Base-by-base conservation (phyloP, 2,888 invertebrate species). In the Suillia variegata region DNA sequence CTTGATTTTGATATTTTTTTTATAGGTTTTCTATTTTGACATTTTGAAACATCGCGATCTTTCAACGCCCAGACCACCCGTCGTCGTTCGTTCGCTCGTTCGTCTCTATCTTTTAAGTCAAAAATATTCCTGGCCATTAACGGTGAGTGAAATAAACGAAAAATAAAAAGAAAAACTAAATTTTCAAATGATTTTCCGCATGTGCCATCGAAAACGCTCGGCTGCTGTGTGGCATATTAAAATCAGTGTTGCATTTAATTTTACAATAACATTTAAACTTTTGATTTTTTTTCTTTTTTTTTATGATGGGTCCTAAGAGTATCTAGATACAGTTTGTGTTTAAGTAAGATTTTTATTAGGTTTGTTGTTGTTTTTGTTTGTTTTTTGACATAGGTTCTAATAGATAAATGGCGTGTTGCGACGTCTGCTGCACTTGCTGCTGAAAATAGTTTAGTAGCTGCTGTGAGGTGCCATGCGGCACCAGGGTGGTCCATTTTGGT, bases 201-300 rank as follows among this genome's bases (percentile, higher is more conserved):
- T n/a, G n/a, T n/a, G n/a, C n/a, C n/a, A n/a, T n/a, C n/a, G 10
- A 26, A 26, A 26, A 26, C 26, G 26, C 10, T 26, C 10, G 26
- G n/a, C n/a, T n/a, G 38, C 15, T 38, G 8, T 6, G 13, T 38
- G 45, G 45, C 13, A 4, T 18, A 20, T 45, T 18, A 45, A 45
- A 45, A 20, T 45, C 45, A 45, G 45, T 45, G 45, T 45, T 45
- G 45, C 45, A 45, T 17, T 45, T 45, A 45, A 45, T 45, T 45
- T 45, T 45, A 45, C 17, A 45, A 45, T 45, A 45, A 45, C n/a
- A 38, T 45, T 45, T 20, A 45, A 45, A 20, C 4, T 45, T 45
- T 45, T 17, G 18, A 45, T 18, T 45, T 45, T 45, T 17, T 45
- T 20, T 17, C 45, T 45, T 20, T 45, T 45, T 45, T 17, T 45